Evolutionary conservation across 2,888 invertebrate genomes (phyloP), one percentile per base, ranked within the genome.

Genomic region (Protula sp.): DNA sequence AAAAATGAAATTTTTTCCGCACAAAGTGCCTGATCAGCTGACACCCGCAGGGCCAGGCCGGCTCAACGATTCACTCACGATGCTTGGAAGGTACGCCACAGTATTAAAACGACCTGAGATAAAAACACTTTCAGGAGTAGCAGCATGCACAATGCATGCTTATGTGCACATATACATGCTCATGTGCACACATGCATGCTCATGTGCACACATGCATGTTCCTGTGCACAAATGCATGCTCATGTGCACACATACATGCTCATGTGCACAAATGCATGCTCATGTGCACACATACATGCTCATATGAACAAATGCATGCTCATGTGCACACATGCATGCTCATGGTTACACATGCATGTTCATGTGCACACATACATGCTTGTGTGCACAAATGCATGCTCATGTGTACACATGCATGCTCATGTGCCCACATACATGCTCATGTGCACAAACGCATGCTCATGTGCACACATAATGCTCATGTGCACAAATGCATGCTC

Each of bases 401-500:
- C 52, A 14, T 28, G 19, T n/a, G n/a, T n/a, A n/a, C n/a, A n/a
- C n/a, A n/a, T n/a, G n/a, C n/a, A n/a, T n/a, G n/a, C n/a, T n/a
- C 52, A 22, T 28, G 3, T 28, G 28, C 52, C 24, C 3, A 22
- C 1, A 52, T 28, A 52, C 52, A 22, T 5, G 28, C 2, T 27
- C 24, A 52, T 28, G 5, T 14, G 27, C 52, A 22, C 52, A 1
- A 24, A 52, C 52, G 27, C 52, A 52, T 14, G 5, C 27, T 27
- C 26, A 52, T 28, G 28, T 19, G 5, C 52, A 52, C 52, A 52
- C n/a, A 52, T n/a, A n/a, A n/a, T n/a, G n/a, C n/a, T n/a, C n/a
- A n/a, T n/a, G n/a, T n/a, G n/a, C n/a, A 26, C 52, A 52, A 24
- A 2, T n/a, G 30, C 53, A 53, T 22, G n/a, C 9, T 14, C 45